Evolutionary conservation across 1,140 invertebrate species (phyloP).

Genomic region (Lerema accius): DNA sequence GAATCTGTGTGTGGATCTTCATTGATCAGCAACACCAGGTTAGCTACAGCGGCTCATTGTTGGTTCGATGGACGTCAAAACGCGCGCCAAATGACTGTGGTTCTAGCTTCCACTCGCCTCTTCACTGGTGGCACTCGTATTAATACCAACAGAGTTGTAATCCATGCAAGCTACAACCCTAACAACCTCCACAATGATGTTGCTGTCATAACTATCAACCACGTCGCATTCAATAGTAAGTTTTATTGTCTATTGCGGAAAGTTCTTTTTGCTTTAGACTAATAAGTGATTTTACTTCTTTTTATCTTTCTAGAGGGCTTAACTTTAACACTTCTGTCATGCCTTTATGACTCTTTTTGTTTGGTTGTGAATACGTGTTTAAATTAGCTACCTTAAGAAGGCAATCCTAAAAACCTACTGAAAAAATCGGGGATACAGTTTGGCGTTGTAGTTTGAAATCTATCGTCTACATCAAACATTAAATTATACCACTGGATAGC

Average conservation of each 20-base stretch:
- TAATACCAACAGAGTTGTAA: conserved; percentile 17
- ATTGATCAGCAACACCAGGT: not conserved
- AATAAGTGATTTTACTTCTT: not conserved
- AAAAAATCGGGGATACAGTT: no score
- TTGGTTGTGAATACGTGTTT: no score
- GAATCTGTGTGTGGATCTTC: not conserved
- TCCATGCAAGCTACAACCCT: conserved; percentile 33
- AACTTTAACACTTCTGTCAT: no score
- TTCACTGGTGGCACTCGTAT: conserved; percentile 36
- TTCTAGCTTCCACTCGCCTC: conserved; percentile 25
- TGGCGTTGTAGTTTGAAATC: no score
- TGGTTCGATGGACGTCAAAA: conserved; percentile 1
- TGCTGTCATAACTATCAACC: conserved; percentile 32
- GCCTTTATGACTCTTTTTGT: no score
- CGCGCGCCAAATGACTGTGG: conserved; percentile 10
- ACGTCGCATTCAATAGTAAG: conserved; percentile 33
- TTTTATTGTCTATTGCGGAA: conserved; percentile 3
- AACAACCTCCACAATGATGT: not conserved
- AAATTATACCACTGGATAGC: no score
- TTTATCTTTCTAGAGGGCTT: no score
- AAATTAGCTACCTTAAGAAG: no score
- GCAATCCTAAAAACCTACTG: no score
- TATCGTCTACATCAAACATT: no score
- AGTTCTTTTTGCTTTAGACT: conserved; percentile 9
- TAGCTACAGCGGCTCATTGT: conserved; percentile 26